Conservation (phyloP, 2,888 invertebrate genomes). For the Spodoptera picta region DNA sequence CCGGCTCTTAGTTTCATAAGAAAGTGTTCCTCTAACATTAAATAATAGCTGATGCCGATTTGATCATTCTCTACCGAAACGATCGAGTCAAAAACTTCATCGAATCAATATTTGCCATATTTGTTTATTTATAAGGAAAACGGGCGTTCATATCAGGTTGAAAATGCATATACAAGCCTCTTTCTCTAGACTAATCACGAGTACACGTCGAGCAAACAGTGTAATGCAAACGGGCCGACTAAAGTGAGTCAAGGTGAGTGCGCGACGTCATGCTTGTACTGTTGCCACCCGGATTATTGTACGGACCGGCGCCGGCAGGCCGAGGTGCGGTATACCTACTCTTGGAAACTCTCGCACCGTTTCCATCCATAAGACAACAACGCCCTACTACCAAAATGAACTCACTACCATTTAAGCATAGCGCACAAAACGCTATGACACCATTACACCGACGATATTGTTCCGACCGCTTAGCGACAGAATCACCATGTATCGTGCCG, state of each 20-base stretch:
- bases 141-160: not conserved
- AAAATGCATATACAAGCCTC: slow-evolving; percentile 55
- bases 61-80: not conserved
- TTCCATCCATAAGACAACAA: slow-evolving; percentile 59
- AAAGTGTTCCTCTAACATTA: slow-evolving; percentile 60
- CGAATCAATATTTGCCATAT: no score
- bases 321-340: slow-evolving; percentile 73
- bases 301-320: slow-evolving; percentile 69
- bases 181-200: slow-evolving; percentile 75
- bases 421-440: slow-evolving; percentile 43
- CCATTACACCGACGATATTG: slow-evolving; percentile 26
- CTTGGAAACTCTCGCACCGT: slow-evolving; percentile 63
- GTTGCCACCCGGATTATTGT: slow-evolving; percentile 84
- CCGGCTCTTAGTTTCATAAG: slow-evolving; percentile 69
- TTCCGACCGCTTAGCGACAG: slow-evolving; percentile 36
- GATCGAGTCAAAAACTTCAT: not conserved
- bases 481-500: slow-evolving; percentile 28
- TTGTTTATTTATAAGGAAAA: slow-evolving; percentile 9
- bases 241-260: slow-evolving; percentile 87
- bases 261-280: slow-evolving; percentile 73
- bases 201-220: slow-evolving; percentile 72
- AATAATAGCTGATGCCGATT: slow-evolving; percentile 26
- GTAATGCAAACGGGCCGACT: slow-evolving; percentile 80
- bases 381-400: slow-evolving; percentile 51
- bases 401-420: slow-evolving; percentile 37